Percentiles rank a stretch among this genome's conserved stretches.
Conservation (phyloP, 92 coral and sea anemone genomes). For the Porites evermanni region DNA sequence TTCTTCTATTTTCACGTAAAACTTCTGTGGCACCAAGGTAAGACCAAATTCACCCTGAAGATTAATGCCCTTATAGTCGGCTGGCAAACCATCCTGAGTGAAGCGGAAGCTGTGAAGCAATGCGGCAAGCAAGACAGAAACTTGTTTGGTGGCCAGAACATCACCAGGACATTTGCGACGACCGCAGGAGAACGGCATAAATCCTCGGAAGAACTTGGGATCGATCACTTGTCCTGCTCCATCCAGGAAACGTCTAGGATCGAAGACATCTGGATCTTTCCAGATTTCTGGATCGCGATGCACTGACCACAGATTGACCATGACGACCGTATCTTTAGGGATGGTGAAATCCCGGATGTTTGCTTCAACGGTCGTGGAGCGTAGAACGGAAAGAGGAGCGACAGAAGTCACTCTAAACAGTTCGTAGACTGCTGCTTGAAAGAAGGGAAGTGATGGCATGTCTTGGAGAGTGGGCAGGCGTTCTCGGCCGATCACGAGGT, state of each 20-base stretch:
- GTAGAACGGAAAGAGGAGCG: constrained; percentile 71
- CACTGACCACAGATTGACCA: constrained; percentile 80
- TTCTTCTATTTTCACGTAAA: constrained; percentile 41
- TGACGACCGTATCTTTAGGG: constrained; percentile 79
- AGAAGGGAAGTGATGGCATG: constrained; percentile 61
- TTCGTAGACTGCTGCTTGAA: constrained; percentile 74
- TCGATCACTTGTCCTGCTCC: constrained; percentile 49
- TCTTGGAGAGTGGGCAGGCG: constrained; percentile 67
- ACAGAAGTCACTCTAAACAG: constrained; percentile 63
- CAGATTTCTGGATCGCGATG: constrained; percentile 62
- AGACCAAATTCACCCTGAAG: constrained; percentile 41
- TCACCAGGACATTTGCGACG: constrained; percentile 66
- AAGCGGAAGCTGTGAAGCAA: constrained; percentile 52
- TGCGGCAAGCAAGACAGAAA: constrained; percentile 33
- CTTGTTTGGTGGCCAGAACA: constrained; percentile 21
- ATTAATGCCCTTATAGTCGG: constrained; percentile 49
- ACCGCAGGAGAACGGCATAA: constrained; percentile 57
- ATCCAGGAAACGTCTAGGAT: constrained; percentile 78
- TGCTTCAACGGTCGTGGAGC: constrained; percentile 71
- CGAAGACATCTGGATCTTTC: constrained; percentile 80
- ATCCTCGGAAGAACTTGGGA: constrained; percentile 41
- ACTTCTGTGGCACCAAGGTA: constrained; percentile 19
- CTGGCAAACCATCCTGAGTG: constrained; percentile 55
- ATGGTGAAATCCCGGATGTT: constrained; percentile 64
- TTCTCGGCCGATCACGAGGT: constrained; percentile 62